A percentile compares a stretch with the other conserved stretches of the same genome.
phyloP scores from a whole-genome alignment of 2,797 vertebrate species.

The Merluccius polli region DNA sequence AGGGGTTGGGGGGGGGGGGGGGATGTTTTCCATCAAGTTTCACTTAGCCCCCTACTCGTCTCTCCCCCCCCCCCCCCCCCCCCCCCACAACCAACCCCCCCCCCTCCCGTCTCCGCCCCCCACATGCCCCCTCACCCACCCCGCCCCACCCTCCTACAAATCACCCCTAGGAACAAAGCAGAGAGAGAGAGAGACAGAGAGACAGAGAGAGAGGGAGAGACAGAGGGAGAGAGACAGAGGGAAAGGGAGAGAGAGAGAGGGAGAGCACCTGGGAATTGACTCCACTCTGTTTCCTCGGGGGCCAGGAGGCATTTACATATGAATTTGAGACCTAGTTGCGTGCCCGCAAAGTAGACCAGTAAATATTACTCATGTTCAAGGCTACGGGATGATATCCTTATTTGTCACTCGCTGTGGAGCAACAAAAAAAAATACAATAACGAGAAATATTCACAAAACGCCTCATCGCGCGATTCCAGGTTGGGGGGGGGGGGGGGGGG shows the following conservation, averaged over 20 bases:
- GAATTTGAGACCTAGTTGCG: not conserved
- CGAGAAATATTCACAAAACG: not conserved
- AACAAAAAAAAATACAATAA: slow-evolving; percentile 4
- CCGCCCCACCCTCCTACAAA: slow-evolving; percentile 1
- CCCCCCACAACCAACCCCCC: not conserved
- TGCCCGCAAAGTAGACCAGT: no score
- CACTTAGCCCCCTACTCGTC: not conserved
- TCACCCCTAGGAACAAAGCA: slow-evolving; percentile 21
- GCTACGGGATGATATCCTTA: slow-evolving; percentile 19
- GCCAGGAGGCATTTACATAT: slow-evolving; percentile 4
- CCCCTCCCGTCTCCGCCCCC: not conserved
- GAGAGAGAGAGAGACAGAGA: slow-evolving; percentile 5
- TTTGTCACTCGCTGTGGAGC: slow-evolving; percentile 28
- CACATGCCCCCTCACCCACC: not conserved
- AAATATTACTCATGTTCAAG: slow-evolving; percentile 6
- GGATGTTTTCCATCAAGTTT: slow-evolving; percentile 10
- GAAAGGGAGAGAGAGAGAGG: not conserved
- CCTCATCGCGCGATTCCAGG: no score
- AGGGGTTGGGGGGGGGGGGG: not conserved
- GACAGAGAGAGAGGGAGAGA: not conserved
- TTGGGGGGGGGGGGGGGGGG: no score
- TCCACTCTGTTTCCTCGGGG: not conserved
- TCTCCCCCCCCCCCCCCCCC: not conserved
- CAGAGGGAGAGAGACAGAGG: not conserved
- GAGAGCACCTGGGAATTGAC: slow-evolving; percentile 6